These are phyloP conservation scores for Manduca sexta DNA, from an alignment of 1,140 invertebrate genomes.

Conservation along the genomic window DNA sequence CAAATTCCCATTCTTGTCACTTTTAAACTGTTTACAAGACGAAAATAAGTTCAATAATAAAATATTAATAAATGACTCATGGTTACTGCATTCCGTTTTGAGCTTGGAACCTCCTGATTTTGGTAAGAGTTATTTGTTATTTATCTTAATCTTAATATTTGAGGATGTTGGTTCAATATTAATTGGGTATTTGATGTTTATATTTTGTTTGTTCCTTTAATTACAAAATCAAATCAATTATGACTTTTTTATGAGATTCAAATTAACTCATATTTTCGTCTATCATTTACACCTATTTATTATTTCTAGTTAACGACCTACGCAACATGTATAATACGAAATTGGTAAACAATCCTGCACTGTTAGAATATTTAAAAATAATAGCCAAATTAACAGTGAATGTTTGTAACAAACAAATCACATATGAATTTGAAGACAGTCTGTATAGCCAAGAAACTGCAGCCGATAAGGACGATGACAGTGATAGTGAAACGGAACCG, in stretches of 20 bases:
- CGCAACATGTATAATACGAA: slow-evolving; percentile 44
- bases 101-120: slow-evolving; percentile 78
- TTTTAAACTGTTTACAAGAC: slow-evolving; percentile 51
- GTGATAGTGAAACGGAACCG: slow-evolving; percentile 68
- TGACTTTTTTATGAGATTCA: no score
- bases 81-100: slow-evolving; percentile 75
- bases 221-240: no score
- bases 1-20: slow-evolving; percentile 71
- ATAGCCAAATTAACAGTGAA: slow-evolving; percentile 63
- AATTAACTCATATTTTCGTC: no score
- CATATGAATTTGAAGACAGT: slow-evolving; percentile 55
- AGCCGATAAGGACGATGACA: slow-evolving; percentile 66
- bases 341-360: slow-evolving; percentile 47
- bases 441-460: slow-evolving; percentile 67
- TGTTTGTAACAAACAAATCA: slow-evolving; percentile 64
- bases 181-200: no score
- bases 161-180: no score
- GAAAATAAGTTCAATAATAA: slow-evolving; percentile 36
- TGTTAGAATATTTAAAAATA: slow-evolving; percentile 59
- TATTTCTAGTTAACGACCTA: slow-evolving; percentile 41
- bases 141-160: not conserved
- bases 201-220: no score
- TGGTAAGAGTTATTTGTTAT: slow-evolving; percentile 62
- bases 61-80: slow-evolving; percentile 54
- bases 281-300: no score